These are phyloP conservation scores for Nettapus auritus DNA, from an alignment of 2,113 vertebrate species.

Conservation along the genomic window DNA sequence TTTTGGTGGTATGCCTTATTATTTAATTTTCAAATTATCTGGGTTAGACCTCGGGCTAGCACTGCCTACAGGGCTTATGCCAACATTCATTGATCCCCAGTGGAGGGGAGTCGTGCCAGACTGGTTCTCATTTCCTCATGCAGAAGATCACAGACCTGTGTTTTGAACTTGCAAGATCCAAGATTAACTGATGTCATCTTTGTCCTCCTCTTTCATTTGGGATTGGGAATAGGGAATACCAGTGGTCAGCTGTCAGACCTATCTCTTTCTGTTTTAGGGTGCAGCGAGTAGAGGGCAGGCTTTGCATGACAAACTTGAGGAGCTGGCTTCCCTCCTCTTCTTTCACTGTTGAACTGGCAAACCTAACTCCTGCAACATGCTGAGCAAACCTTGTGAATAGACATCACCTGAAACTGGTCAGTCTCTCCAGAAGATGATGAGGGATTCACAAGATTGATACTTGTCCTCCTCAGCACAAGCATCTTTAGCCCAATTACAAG, in stretches of 20 bases:
- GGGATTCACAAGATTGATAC: background rate
- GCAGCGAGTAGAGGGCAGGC: background rate
- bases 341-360: background rate
- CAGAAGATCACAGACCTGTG: background rate
- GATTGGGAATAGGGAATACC: background rate
- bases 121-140: background rate
- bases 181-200: background rate
- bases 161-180: background rate
- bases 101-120: background rate
- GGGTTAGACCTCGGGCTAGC: background rate
- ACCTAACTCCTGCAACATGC: accelerated
- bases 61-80: background rate
- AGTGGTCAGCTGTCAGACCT: background rate
- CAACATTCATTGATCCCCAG: background rate
- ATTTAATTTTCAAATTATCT: background rate
- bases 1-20: background rate
- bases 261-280: background rate
- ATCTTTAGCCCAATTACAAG: background rate
- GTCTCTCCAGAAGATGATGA: background rate
- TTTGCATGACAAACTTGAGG: background rate
- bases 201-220: background rate
- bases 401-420: background rate
- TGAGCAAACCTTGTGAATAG: background rate
- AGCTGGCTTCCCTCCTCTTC: background rate
- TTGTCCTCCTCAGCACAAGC: background rate